phyloP scores from a whole-genome alignment of 1,140 invertebrate species.

The Tetranychus cinnabarinus region DNA sequence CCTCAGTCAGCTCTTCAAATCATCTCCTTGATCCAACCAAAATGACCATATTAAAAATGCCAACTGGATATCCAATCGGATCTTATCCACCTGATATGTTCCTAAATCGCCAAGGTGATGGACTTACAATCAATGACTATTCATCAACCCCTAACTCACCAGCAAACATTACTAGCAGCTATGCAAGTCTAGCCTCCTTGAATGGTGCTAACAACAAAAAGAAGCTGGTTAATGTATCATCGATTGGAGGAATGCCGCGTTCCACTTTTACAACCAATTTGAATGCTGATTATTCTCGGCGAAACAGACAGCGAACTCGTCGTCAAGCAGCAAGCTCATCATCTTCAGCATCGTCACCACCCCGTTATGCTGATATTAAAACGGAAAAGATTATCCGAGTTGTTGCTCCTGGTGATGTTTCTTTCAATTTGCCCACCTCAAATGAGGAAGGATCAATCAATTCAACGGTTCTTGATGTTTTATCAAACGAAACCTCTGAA shows the following conservation, averaged over 20 bases:
- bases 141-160: neutral
- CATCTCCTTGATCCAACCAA: neutral
- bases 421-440: slow-evolving; percentile 49
- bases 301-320: no score
- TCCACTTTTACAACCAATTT: neutral
- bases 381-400: slow-evolving; percentile 73
- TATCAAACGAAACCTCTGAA: slow-evolving; percentile 7
- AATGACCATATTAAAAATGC: neutral
- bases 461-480: slow-evolving; percentile 22
- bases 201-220: neutral
- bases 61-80: neutral
- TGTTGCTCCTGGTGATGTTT: slow-evolving; percentile 74
- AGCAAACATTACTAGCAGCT: neutral
- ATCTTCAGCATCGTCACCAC: slow-evolving; percentile 35
- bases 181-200: neutral
- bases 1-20: neutral
- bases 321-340: slow-evolving; percentile 1
- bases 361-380: slow-evolving; percentile 39
- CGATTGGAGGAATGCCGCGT: neutral
- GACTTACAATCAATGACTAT: neutral
- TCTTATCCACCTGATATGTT: neutral
- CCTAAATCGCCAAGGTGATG: neutral
- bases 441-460: slow-evolving; percentile 55
- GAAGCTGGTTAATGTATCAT: neutral
- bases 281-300: neutral